Evolutionary conservation across 1,140 invertebrate genomes (phyloP), one percentile per base, ranked within the genome.

Genomic region (Drosophila grimshawi): DNA sequence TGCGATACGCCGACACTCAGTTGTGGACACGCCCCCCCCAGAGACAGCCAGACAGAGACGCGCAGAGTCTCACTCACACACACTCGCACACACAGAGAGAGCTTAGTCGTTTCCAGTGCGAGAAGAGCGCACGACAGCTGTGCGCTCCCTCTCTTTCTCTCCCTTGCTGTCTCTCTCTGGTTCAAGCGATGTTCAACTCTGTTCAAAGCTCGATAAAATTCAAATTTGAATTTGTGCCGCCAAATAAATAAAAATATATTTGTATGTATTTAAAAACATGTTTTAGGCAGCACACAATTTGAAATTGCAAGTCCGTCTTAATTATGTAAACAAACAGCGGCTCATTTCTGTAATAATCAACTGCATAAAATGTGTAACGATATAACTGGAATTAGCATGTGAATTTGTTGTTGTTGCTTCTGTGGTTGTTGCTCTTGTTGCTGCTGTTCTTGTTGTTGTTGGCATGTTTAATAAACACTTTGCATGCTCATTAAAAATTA

Each of bases 401-500:
- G 7, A 11, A 2, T 60, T 29, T 46, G 41, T 39, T 19, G 19
- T 19, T n/a, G 43, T 8, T 48, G 39, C 32, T 19, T 19, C 19
- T 67, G 53, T 60, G 37, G 55, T 45, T 60, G 45, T 27, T 81
- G 75, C 19, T 46, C 8, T 33, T 35, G 41, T 5, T 19, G 19
- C 19, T n/a, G 43, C 4, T 48, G 39, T 46, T n/a, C n/a, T n/a
- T 67, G 53, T 60, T 49, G 56, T 45, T 60, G 45, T 11, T 81
- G 75, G 61, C 62, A 71, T 75, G 59, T 49, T 79, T 79, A 90
- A 83, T 81, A 74, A 81, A 55, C 88, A 81, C 70, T 91, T 88
- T 91, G 88, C 88, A 91, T 91, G 78, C 78, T 53, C 76, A 81
- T 88, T 81, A 83, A 88, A 91, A 91, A 72, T 88, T 79, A 86